Conservation (phyloP, 2,113 vertebrate genomes). For the Chlorodrepanis virens region DNA sequence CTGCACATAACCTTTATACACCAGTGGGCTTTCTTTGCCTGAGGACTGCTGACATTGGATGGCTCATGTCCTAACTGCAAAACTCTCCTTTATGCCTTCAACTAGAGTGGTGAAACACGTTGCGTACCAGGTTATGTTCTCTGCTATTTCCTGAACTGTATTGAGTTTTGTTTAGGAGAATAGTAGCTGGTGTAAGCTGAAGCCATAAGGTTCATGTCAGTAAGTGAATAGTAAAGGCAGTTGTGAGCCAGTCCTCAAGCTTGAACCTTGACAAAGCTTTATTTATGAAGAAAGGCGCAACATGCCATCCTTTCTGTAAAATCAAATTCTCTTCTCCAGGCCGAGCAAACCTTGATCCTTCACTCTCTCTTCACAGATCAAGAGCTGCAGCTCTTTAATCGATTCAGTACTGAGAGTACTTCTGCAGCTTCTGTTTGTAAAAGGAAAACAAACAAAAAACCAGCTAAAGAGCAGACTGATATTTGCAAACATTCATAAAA, state of each 20-base stretch:
- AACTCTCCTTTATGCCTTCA: neutral
- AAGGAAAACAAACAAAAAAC: neutral
- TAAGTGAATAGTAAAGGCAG: neutral
- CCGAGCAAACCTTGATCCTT: neutral
- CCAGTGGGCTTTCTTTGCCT: neutral
- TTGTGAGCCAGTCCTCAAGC: neutral
- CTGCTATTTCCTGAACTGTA: neutral
- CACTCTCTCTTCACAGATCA: neutral
- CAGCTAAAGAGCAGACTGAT: neutral
- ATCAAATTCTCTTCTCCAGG: neutral
- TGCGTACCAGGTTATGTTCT: neutral
- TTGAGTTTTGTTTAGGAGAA: neutral
- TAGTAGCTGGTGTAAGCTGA: neutral
- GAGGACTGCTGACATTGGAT: neutral
- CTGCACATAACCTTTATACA: neutral
- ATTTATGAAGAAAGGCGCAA: neutral
- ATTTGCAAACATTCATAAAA: neutral
- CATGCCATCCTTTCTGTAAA: neutral
- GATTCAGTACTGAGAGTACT: neutral
- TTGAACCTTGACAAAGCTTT: neutral
- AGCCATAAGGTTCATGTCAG: neutral
- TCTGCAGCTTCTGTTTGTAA: neutral
- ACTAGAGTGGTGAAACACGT: neutral
- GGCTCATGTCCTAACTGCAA: neutral
- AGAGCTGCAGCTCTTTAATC: neutral